These are phyloP conservation scores for Istiophorus platypterus DNA, from an alignment of 2,113 vertebrate species.

Conservation along the genomic window DNA sequence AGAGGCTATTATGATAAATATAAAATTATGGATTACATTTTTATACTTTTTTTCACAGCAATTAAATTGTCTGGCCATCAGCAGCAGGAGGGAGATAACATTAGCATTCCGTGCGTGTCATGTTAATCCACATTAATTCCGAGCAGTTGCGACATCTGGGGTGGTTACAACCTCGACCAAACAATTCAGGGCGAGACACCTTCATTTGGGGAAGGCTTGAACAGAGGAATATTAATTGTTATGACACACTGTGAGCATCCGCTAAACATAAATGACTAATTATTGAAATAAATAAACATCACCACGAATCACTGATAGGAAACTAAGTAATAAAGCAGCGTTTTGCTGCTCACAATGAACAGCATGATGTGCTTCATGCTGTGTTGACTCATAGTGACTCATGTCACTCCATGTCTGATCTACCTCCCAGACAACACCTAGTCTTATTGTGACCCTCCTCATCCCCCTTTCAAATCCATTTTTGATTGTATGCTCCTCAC, in stretches of 20 bases:
- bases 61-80: conserved; percentile 81
- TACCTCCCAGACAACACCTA: conserved; percentile 83
- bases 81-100: conserved; percentile 71
- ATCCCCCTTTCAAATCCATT: conserved; percentile 75
- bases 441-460: conserved; percentile 83
- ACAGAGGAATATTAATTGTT: conserved; percentile 67
- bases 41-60: conserved; percentile 70
- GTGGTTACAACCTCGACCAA: conserved; percentile 61
- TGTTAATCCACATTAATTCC: conserved; percentile 79
- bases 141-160: conserved; percentile 69
- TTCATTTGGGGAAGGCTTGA: conserved; percentile 43
- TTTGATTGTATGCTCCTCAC: conserved; percentile 86
- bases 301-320: conserved; percentile 1
- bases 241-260: conserved; percentile 28
- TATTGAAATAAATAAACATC: conserved; percentile 42
- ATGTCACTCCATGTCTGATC: conserved; percentile 76
- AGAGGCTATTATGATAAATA: conserved; percentile 85
- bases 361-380: neutral
- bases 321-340: conserved; percentile 6
- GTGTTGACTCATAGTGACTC: neutral
- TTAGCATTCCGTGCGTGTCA: conserved; percentile 76
- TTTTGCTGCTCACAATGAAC: conserved; percentile 19
- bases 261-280: conserved; percentile 30
- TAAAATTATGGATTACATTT: conserved; percentile 81
- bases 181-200: conserved; percentile 54